Evolutionary conservation across 53 echinoderm and acorn worm species (phyloP).

Genomic region (Temnopleurus reevesii): DNA sequence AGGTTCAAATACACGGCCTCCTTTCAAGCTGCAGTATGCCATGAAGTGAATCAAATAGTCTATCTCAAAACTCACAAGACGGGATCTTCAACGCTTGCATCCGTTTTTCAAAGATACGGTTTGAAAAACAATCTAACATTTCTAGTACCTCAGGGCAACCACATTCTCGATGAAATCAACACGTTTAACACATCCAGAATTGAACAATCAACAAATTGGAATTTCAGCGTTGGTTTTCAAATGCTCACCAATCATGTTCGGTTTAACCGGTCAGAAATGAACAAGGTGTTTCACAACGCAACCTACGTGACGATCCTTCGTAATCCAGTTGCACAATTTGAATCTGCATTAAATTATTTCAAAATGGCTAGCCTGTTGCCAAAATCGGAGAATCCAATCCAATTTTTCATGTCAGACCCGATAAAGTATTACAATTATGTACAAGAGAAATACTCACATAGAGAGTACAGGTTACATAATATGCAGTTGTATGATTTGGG

Average conservation of each 20-base stretch:
- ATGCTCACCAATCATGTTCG: slow-evolving; percentile 69
- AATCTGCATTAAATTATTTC: slow-evolving; percentile 73
- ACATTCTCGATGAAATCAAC: slow-evolving; percentile 1
- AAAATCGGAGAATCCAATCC: slow-evolving; percentile 19
- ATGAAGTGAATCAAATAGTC: slow-evolving; percentile 45
- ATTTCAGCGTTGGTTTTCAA: slow-evolving; percentile 41
- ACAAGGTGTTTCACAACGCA: slow-evolving; percentile 62
- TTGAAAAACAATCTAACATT: slow-evolving; percentile 48
- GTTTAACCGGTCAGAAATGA: slow-evolving; percentile 69
- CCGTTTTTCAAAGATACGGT: slow-evolving; percentile 64
- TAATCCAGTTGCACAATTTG: slow-evolving; percentile 66
- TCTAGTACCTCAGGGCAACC: slow-evolving; percentile 32
- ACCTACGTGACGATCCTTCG: slow-evolving; percentile 74
- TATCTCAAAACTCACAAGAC: slow-evolving; percentile 77
- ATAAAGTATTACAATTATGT: slow-evolving; percentile 10
- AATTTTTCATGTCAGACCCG: slow-evolving; percentile 40
- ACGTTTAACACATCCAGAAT: not conserved
- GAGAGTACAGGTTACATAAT: slow-evolving; percentile 32
- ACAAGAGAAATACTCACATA: slow-evolving; percentile 7
- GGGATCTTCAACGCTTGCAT: slow-evolving; percentile 53
- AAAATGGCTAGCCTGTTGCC: slow-evolving; percentile 10
- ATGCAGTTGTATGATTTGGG: slow-evolving; percentile 62
- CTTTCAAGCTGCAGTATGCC: not conserved
- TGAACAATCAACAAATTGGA: not conserved
- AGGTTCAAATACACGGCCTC: not conserved